phyloP scores from a whole-genome alignment of 2,888 invertebrate species.

The Timema podura region DNA sequence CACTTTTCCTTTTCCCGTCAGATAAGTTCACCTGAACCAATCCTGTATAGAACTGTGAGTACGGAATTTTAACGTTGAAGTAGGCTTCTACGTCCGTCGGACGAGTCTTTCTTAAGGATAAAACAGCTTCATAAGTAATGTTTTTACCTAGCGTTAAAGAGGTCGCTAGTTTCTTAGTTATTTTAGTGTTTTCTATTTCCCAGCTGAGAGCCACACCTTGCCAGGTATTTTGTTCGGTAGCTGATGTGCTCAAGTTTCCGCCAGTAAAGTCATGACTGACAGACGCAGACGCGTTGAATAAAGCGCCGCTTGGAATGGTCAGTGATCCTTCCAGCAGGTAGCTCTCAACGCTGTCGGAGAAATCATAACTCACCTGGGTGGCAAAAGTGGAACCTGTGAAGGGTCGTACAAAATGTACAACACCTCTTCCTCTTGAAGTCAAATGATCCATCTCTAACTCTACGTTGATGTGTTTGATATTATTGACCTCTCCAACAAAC shows the following conservation, averaged over 20 bases:
- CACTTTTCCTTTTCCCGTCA: no score
- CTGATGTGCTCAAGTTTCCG: neutral
- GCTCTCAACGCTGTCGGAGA: neutral
- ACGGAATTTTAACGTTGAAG: neutral
- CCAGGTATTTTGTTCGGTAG: neutral
- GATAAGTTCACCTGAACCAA: no score
- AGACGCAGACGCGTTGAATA: neutral
- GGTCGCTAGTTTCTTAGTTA: neutral
- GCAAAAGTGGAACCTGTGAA: no score
- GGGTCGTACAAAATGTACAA: no score
- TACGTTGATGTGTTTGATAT: no score
- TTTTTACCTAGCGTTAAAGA: neutral
- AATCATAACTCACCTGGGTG: slow-evolving; percentile 2
- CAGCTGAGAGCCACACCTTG: neutral
- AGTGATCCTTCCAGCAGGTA: neutral
- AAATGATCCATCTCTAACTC: no score
- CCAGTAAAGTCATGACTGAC: neutral
- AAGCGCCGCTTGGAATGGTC: neutral
- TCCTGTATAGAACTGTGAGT: neutral
- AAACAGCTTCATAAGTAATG: neutral
- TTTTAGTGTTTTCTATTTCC: neutral
- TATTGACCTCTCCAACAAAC: no score
- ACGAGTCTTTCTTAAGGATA: neutral
- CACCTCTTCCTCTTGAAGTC: no score
- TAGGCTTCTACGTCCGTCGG: neutral